Evolutionary conservation across 2,113 vertebrate genomes (phyloP), one percentile per base, ranked within the genome.

Genomic region (Euleptes europaea): DNA sequence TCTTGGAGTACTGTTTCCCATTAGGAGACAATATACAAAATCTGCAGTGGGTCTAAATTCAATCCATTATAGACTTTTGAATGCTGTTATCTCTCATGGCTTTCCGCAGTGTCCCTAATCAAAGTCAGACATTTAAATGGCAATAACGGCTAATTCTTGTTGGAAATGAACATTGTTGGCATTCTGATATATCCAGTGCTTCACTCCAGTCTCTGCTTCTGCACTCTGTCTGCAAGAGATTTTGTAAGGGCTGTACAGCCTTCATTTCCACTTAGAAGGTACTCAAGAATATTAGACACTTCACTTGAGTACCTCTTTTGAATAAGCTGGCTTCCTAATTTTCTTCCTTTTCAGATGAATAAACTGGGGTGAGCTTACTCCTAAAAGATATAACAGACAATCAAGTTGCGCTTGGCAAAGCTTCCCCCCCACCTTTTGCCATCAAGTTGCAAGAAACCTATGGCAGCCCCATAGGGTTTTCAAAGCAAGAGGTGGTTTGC

Each of bases 21-120:
- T 4, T 70, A 71, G 66, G 35, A 47, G 84, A 84, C 19, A 49
- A 86, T 0, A 0, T 35, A 51, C 72, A 84, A 49, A 67, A 1
- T 2, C 35, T 67, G 1, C 1, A 76, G 6, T 2, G 74, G 23
- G 33, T 83, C 1, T 69, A 87, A 82, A 3, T 71, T 4, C 86
- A 81, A 73, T 83, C 15, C 31, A 44, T 47, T 82, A 0, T 80
- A 28, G 47, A 81, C 76, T 2, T 84, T 78, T 42, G 19, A 81
- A 2, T 6, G 49, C 57, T 54, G 42, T 28, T 51, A 76, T 74
- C 9, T 4, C 67, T 13, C 40, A 15, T 19, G 71, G 23, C 4
- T 77, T 90, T 63, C 86, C 84, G 3, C n/a, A 69, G 8, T 23
- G 38, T 73, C 44, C 73, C 86, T 86, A 72, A 85, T 90, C 26